Evolutionary conservation across 2,888 invertebrate genomes (phyloP).

Genomic region (Leptothorax acervorum): DNA sequence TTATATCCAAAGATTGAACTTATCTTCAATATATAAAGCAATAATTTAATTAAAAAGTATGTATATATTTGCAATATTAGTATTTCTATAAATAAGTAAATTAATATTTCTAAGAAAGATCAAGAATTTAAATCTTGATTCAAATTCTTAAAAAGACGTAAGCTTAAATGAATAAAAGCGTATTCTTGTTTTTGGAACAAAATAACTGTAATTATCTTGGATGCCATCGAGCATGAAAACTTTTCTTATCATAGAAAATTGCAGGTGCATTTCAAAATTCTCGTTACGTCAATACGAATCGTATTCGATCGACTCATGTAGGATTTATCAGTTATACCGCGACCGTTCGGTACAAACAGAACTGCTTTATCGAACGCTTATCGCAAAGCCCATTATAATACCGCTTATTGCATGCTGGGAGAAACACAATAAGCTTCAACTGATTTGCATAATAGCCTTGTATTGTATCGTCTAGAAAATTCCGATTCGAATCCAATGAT

Average conservation of each 20-base stretch:
- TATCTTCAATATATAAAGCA: neutral
- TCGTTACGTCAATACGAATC: slow-evolving; percentile 6
- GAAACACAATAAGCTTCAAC: slow-evolving; percentile 45
- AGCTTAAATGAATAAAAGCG: neutral
- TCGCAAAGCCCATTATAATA: slow-evolving; percentile 56
- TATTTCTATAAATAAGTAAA: neutral
- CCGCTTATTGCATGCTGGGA: slow-evolving; percentile 44
- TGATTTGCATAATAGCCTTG: slow-evolving; percentile 52
- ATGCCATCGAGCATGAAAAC: neutral
- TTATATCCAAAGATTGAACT: slow-evolving; percentile 10
- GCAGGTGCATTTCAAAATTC: neutral
- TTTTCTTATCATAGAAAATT: neutral
- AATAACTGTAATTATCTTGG: neutral
- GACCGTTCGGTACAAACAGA: slow-evolving; percentile 32
- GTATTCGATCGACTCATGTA: slow-evolving; percentile 36
- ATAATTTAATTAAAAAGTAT: neutral
- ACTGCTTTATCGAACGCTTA: slow-evolving; percentile 56
- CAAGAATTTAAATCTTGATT: neutral
- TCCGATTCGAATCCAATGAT: slow-evolving; percentile 29
- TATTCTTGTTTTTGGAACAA: neutral
- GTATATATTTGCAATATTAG: neutral
- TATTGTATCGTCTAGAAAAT: slow-evolving; percentile 34
- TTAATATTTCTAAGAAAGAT: neutral
- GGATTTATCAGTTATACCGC: slow-evolving; percentile 35
- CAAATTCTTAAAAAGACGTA: neutral